Conservation (phyloP, 2,888 invertebrate species). For the Cantharis flavilabris region DNA sequence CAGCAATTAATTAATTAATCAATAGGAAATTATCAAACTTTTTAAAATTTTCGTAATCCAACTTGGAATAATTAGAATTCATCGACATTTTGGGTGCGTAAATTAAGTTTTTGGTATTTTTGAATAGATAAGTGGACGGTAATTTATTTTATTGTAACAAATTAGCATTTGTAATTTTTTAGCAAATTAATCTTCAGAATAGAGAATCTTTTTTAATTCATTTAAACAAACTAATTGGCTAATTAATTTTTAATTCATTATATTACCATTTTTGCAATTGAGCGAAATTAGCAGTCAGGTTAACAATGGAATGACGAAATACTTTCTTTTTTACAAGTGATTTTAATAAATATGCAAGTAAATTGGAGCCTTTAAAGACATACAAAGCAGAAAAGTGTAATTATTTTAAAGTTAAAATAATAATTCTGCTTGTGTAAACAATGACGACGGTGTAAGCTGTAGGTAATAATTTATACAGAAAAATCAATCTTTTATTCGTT, state of each 20-base stretch:
- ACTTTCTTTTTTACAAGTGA: background rate
- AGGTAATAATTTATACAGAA: background rate
- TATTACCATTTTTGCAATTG: background rate
- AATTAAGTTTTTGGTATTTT: background rate
- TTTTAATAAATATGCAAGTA: background rate
- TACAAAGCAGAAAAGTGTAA: background rate
- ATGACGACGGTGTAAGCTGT: background rate
- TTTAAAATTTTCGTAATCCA: too few species aligned
- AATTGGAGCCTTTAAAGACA: background rate
- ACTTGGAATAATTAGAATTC: too few species aligned
- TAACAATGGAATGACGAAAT: background rate
- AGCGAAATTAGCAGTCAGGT: background rate
- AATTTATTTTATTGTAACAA: background rate
- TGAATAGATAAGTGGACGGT: background rate
- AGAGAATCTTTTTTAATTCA: background rate
- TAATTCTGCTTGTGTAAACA: background rate
- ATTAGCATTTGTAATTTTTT: background rate
- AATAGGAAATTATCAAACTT: too few species aligned
- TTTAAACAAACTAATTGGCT: background rate
- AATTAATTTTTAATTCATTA: background rate
- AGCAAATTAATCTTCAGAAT: background rate
- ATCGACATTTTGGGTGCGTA: background rate
- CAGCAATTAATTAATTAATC: too few species aligned
- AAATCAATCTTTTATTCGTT: background rate
- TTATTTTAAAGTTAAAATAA: background rate